Percentiles rank a stretch among this genome's conserved stretches.
These are phyloP conservation scores for Cheumatopsyche charites DNA, from an alignment of 1,140 invertebrate species.

Conservation along the genomic window DNA sequence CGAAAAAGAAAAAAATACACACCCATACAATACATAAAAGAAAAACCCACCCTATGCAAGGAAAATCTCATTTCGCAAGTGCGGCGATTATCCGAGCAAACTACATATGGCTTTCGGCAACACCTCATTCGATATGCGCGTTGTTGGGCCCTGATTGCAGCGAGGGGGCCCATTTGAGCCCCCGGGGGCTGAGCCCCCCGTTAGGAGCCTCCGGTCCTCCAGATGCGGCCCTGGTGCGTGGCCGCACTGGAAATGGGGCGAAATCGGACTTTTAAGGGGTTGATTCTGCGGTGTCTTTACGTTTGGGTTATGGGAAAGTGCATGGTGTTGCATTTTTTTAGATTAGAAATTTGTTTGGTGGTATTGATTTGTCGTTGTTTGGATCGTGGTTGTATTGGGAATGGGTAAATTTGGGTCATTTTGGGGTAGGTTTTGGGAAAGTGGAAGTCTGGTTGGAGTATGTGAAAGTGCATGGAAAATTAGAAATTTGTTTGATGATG, in stretches of 20 bases:
- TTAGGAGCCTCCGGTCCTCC: background rate
- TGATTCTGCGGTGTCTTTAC: no score
- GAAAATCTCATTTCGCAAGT: conserved; percentile 47
- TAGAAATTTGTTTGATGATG: no score
- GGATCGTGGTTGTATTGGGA: no score
- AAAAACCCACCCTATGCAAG: background rate
- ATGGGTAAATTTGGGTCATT: no score
- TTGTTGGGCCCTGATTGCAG: conserved; percentile 43
- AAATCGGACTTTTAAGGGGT: background rate
- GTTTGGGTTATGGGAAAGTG: no score
- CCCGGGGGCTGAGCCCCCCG: conserved; percentile 29
- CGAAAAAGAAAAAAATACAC: no score
- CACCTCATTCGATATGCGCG: conserved; percentile 47
- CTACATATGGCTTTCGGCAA: conserved; percentile 47
- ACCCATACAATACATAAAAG: conserved; percentile 27
- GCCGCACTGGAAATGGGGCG: background rate
- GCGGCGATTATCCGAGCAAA: conserved; percentile 47
- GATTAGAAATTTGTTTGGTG: no score
- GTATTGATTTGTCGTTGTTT: no score
- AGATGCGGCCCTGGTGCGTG: background rate
- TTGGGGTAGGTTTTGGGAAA: no score
- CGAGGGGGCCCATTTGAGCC: conserved; percentile 27
- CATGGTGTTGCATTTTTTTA: no score
- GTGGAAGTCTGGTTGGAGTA: no score
- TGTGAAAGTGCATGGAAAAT: no score